phyloP scores from a whole-genome alignment of 2,888 invertebrate genomes.

The Agrotis exclamationis region DNA sequence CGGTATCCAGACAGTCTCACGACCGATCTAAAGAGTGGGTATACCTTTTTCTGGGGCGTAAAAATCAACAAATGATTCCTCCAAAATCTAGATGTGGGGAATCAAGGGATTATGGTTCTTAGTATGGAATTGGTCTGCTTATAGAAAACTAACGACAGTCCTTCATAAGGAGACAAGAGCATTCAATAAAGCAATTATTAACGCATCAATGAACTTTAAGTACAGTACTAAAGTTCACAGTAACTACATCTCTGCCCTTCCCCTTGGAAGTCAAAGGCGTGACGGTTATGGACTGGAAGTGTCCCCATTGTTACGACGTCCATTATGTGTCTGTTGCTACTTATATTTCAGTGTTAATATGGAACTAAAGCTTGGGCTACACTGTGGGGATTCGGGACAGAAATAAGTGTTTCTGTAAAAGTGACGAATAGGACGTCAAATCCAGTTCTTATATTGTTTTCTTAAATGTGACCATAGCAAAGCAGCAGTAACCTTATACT shows the following conservation, averaged over 20 bases:
- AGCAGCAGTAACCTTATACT: neutral
- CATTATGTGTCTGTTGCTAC: conserved; percentile 23
- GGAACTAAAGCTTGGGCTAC: conserved; percentile 13
- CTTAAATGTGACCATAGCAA: neutral
- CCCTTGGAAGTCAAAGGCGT: conserved; percentile 43
- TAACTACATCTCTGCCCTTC: conserved; percentile 31
- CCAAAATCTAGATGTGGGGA: no score
- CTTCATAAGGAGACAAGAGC: neutral
- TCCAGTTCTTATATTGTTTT: neutral
- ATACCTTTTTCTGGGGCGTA: no score
- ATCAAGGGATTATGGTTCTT: no score
- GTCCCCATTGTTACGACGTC: conserved; percentile 44
- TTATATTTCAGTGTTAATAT: conserved; percentile 11
- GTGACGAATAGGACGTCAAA: neutral
- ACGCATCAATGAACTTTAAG: conserved; percentile 28
- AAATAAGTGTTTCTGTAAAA: neutral
- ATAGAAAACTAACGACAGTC: neutral
- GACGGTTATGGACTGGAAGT: conserved; percentile 52
- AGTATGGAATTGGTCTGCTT: neutral
- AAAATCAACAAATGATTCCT: no score
- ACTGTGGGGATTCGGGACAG: neutral
- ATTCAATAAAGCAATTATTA: conserved; percentile 37
- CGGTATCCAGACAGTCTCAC: no score
- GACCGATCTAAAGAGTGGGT: no score
- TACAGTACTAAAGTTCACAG: neutral